Conservation (phyloP, 2,888 invertebrate species). For the Drosophila cracens region DNA sequence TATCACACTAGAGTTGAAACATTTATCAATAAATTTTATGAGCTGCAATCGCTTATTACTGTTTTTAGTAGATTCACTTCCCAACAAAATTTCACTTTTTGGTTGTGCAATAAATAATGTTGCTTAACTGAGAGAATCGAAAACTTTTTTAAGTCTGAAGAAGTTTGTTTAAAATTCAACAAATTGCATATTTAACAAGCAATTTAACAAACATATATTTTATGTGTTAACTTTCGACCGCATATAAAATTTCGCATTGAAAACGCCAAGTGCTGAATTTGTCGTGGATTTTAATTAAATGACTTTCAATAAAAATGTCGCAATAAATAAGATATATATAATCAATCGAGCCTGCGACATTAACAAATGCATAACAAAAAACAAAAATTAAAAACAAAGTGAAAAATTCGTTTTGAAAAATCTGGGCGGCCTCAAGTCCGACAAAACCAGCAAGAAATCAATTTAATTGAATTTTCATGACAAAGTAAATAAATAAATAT, state of each 20-base stretch:
- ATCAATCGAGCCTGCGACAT: constrained; percentile 7
- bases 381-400: constrained; percentile 11
- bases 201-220: neutral
- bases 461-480: constrained; percentile 49
- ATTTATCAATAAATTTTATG: constrained; percentile 30
- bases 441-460: constrained; percentile 29
- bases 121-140: neutral
- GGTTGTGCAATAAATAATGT: neutral
- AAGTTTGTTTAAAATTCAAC: constrained; percentile 19
- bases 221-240: neutral
- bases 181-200: constrained; percentile 17
- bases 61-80: constrained; percentile 7
- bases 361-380: constrained; percentile 30
- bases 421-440: constrained; percentile 5
- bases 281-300: constrained; percentile 48
- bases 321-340: constrained; percentile 26
- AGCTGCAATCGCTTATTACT: constrained; percentile 18
- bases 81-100: neutral
- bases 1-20: constrained; percentile 23
- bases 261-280: constrained; percentile 24
- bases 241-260: neutral
- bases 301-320: constrained; percentile 38
- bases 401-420: neutral
- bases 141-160: constrained; percentile 5
- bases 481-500: constrained; percentile 4